Conservation (phyloP, 2,113 vertebrate species). For the Psettodes erumei region DNA sequence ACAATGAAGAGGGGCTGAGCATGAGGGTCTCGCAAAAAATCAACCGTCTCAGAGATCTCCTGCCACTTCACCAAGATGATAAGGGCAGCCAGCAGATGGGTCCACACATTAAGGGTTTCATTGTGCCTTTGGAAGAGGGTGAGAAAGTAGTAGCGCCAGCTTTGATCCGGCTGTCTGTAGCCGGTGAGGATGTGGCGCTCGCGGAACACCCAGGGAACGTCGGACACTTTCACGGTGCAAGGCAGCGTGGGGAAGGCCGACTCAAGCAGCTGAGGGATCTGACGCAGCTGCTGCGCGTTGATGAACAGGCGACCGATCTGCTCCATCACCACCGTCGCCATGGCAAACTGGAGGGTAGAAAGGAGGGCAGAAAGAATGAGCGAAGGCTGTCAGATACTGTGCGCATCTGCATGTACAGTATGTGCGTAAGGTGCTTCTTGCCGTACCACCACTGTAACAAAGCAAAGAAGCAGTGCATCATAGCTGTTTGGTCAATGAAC, state of each 20-base stretch:
- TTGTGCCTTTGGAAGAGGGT: slow-evolving; percentile 96
- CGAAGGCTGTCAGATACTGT: slow-evolving; percentile 4
- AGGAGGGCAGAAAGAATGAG: slow-evolving; percentile 16
- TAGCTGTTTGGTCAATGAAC: neutral
- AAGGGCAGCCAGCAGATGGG: slow-evolving; percentile 89
- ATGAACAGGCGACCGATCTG: slow-evolving; percentile 90
- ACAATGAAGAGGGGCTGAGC: slow-evolving; percentile 92
- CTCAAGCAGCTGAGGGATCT: slow-evolving; percentile 85
- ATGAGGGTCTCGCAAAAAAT: slow-evolving; percentile 90
- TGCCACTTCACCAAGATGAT: slow-evolving; percentile 88
- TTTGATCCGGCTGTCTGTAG: slow-evolving; percentile 89
- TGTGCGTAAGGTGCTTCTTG: neutral
- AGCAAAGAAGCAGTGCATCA: neutral
- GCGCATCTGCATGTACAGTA: neutral
- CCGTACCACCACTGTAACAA: neutral
- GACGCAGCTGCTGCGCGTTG: slow-evolving; percentile 82
- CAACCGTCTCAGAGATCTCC: slow-evolving; percentile 85
- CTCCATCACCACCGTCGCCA: slow-evolving; percentile 88
- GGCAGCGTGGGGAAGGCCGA: slow-evolving; percentile 83
- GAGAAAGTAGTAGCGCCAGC: slow-evolving; percentile 93
- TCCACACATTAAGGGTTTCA: slow-evolving; percentile 93
- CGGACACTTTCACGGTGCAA: slow-evolving; percentile 86
- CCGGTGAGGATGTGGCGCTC: slow-evolving; percentile 91
- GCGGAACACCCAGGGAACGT: slow-evolving; percentile 91
- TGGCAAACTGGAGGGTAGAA: slow-evolving; percentile 71